These are phyloP conservation scores for Diarsia brunnea DNA, from an alignment of 2,888 invertebrate species.

Conservation along the genomic window DNA sequence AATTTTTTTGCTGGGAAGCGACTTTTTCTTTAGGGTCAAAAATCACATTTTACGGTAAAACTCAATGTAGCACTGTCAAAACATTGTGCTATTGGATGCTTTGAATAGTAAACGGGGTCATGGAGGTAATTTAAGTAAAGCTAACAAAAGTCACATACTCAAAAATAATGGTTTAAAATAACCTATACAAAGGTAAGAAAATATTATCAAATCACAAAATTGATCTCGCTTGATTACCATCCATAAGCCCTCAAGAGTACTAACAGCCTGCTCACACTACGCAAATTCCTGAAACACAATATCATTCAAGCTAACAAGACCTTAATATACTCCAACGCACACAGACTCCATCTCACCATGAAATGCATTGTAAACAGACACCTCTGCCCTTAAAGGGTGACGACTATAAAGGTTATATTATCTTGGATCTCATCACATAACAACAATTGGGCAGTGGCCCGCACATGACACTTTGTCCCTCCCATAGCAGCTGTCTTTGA, in stretches of 20 bases:
- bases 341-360: slow-evolving; percentile 14
- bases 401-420: slow-evolving; percentile 33
- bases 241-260: background rate
- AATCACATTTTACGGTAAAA: too few species aligned
- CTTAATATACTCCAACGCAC: background rate
- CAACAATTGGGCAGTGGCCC: slow-evolving; percentile 52
- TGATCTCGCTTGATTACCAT: background rate
- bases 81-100: too few species aligned
- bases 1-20: too few species aligned
- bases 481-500: slow-evolving; percentile 68
- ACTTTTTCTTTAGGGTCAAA: too few species aligned
- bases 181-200: too few species aligned
- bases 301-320: background rate
- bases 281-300: background rate
- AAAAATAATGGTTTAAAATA: too few species aligned
- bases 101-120: too few species aligned
- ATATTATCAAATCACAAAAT: too few species aligned
- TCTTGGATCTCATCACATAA: slow-evolving; percentile 32
- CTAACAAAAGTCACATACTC: too few species aligned
- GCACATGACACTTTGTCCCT: slow-evolving; percentile 62
- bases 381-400: slow-evolving; percentile 1
- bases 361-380: slow-evolving; percentile 40
- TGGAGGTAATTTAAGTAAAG: too few species aligned
- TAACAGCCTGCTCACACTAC: too few species aligned
- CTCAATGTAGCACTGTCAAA: too few species aligned